Conservation (phyloP, 2,888 invertebrate genomes). For the Lasioglossum lativentre region DNA sequence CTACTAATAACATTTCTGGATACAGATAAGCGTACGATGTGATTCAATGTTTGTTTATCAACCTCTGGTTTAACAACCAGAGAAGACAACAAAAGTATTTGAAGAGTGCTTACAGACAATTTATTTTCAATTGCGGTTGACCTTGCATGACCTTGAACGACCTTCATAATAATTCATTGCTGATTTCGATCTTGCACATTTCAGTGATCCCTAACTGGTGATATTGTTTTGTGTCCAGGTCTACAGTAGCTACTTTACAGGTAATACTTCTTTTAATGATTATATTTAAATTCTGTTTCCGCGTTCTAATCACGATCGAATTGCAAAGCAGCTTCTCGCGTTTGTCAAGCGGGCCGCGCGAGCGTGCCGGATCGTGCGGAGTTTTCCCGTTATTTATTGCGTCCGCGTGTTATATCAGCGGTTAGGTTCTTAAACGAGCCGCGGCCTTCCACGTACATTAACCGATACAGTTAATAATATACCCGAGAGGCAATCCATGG, state of each 20-base stretch:
- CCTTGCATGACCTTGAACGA: no score
- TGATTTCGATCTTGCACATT: no score
- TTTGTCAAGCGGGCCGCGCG: neutral
- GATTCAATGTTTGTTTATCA: no score
- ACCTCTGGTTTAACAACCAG: no score
- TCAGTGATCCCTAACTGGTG: neutral
- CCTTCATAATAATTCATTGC: no score
- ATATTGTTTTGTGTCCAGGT: neutral
- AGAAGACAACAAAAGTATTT: no score
- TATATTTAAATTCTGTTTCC: neutral
- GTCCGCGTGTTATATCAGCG: neutral
- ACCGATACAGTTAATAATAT: slow-evolving; percentile 52
- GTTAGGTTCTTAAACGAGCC: slow-evolving; percentile 37
- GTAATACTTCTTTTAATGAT: neutral
- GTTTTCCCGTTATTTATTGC: neutral
- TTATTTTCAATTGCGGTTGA: no score
- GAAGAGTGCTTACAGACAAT: no score
- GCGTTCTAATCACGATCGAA: neutral
- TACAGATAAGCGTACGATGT: no score
- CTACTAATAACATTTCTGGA: no score
- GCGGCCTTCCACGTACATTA: slow-evolving; percentile 29
- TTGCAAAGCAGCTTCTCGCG: neutral
- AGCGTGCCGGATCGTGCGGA: neutral
- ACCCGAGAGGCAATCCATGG: slow-evolving; percentile 49
- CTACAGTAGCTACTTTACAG: neutral